phyloP scores from a whole-genome alignment of 2,113 vertebrate genomes.

The Raja brachyura region DNA sequence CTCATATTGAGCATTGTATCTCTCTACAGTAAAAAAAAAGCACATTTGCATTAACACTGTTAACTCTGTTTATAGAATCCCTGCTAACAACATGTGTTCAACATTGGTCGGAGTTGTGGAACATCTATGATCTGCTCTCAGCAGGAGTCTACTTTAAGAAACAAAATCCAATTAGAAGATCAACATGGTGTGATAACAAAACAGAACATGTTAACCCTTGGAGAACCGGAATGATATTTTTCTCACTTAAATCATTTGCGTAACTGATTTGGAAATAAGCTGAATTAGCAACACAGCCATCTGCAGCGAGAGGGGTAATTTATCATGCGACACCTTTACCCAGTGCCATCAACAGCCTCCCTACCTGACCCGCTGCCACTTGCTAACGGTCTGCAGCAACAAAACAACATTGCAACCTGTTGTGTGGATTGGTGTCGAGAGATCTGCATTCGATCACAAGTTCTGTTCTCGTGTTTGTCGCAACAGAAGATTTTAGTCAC shows the following conservation, averaged over 20 bases:
- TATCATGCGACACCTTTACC: background rate
- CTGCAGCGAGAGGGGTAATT: background rate
- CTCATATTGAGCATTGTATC: background rate
- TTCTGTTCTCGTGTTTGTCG: background rate
- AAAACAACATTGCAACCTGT: background rate
- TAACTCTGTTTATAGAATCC: slow-evolving; percentile 28
- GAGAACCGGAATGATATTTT: no score
- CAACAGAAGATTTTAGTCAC: background rate
- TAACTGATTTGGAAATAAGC: background rate
- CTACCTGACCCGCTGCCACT: background rate
- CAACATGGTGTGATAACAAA: background rate
- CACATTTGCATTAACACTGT: slow-evolving; percentile 7
- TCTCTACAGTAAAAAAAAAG: background rate
- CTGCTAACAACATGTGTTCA: background rate
- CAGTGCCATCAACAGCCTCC: background rate
- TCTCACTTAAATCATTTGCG: background rate
- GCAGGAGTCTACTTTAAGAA: background rate
- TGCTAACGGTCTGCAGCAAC: background rate
- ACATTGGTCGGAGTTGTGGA: background rate
- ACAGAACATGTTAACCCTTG: background rate
- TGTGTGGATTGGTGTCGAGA: background rate
- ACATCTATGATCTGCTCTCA: background rate
- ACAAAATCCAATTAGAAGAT: slow-evolving; percentile 18
- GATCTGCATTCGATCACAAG: background rate
- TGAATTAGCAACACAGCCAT: background rate